Base-by-base conservation (phyloP, 2,888 invertebrate species). In the Catocala fraxini region DNA sequence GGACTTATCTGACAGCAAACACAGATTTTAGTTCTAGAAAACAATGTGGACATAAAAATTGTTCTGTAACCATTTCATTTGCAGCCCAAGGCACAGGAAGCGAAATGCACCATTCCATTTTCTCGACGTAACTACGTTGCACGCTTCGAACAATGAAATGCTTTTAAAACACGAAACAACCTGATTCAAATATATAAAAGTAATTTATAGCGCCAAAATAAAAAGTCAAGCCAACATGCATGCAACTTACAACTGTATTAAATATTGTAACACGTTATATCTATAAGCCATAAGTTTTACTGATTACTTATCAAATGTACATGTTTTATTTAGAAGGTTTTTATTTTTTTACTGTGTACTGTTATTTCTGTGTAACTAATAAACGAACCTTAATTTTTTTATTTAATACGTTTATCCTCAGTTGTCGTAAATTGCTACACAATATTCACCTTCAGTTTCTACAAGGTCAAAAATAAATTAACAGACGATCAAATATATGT, bases 121-220 rank as follows among this genome's bases (percentile, higher is more conserved):
- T 89, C 90, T 89, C 88, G 79, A 71, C 89, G 86, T 90, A 90
- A 90, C 89, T 86, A 87, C 88, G 79, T 89, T 87, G 88, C 87
- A 86, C 86, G 86, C 83, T 87, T 87, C 85, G 89, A 90, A 93
- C 93, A 92, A 92, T 91, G 91, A 90, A 93, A 92, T 88, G 93
- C 92, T 93, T 92, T 93, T 92, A 92, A 92, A 92, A 91, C 88
- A 89, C 84, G 87, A 85, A 88, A 89, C 87, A 87, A 88, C 87
- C 85, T 88, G 87, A 89, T 89, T 86, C 82, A 80, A 87, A 87
- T 83, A 85, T 82, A 85, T 85, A 84, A 85, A 86, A 82, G 80
- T 86, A 86, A 87, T 85, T 87, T 82, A 79, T 71, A 70, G 70
- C 58, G 68, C 54, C 58, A 61, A 70, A 77, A 78, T 77, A 70